A percentile compares a stretch with the other conserved stretches of the same genome.
Evolutionary conservation across 2,888 invertebrate species (phyloP).

Genomic region (Esperia sulphurella): DNA sequence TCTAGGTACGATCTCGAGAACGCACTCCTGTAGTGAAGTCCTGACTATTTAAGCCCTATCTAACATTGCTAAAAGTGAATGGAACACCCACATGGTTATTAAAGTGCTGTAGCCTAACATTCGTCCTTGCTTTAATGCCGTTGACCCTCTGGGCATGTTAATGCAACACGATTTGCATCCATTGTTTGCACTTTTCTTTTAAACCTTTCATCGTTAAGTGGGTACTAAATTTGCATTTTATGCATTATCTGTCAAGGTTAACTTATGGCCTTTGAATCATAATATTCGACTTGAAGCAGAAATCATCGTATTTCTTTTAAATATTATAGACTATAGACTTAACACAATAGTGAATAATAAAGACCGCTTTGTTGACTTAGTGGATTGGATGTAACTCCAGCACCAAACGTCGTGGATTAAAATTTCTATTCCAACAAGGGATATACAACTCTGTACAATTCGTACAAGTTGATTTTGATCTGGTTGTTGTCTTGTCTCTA

Average conservation of each 20-base stretch:
- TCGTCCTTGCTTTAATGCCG: slow-evolving; percentile 35
- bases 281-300: not conserved
- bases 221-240: slow-evolving; percentile 22
- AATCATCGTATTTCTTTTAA: too few relatives aligned
- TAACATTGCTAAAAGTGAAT: slow-evolving; percentile 5
- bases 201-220: slow-evolving; percentile 10
- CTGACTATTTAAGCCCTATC: not conserved
- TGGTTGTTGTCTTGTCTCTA: too few relatives aligned
- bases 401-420: too few relatives aligned
- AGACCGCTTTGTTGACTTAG: too few relatives aligned
- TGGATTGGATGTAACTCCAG: too few relatives aligned
- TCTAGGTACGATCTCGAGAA: too few relatives aligned
- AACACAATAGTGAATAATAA: too few relatives aligned
- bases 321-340: too few relatives aligned
- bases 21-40: too few relatives aligned
- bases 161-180: slow-evolving; percentile 32
- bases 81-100: slow-evolving; percentile 2
- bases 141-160: slow-evolving; percentile 28
- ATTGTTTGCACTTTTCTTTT: slow-evolving; percentile 28
- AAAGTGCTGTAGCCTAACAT: slow-evolving; percentile 8
- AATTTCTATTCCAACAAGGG: too few relatives aligned
- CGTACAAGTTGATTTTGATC: too few relatives aligned
- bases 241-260: slow-evolving; percentile 16
- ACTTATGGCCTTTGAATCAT: slow-evolving; percentile 4
- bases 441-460: too few relatives aligned